Percentiles rank a stretch among this genome's conserved stretches.
Evolutionary conservation across 1,140 invertebrate species (phyloP).

Genomic region (Eciton burchellii): DNA sequence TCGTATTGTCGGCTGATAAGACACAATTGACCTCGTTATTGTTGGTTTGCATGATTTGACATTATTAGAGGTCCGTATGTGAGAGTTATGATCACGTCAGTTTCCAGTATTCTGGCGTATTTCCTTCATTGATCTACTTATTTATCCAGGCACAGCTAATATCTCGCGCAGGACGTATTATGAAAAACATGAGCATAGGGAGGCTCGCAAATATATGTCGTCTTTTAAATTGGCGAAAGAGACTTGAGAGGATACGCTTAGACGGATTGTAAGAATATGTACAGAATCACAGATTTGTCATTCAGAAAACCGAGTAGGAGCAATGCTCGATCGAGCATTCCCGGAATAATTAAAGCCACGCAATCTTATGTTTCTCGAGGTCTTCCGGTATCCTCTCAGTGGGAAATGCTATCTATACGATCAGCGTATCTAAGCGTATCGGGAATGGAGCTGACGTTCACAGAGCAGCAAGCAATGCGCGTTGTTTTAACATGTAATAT

Average conservation of each 20-base stretch:
- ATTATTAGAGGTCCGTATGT: no score
- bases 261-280: background rate
- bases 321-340: background rate
- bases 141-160: slow-evolving; percentile 7
- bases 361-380: background rate
- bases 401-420: slow-evolving; percentile 1
- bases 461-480: slow-evolving; percentile 29
- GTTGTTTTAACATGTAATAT: slow-evolving; percentile 16
- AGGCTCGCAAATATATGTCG: background rate
- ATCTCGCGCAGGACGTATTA: background rate
- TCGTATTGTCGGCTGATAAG: background rate
- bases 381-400: slow-evolving; percentile 29
- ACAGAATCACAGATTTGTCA: background rate
- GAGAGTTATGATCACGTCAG: background rate
- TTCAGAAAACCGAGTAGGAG: background rate
- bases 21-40: background rate
- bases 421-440: slow-evolving; percentile 5
- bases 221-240: background rate
- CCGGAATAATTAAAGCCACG: background rate
- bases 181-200: background rate
- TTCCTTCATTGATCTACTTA: slow-evolving; percentile 38
- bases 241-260: slow-evolving; percentile 14
- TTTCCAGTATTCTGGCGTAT: slow-evolving; percentile 49
- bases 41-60: no score
- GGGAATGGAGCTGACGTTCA: slow-evolving; percentile 41